Conservation (phyloP, 2,888 invertebrate genomes). For the Eristalis tenax region DNA sequence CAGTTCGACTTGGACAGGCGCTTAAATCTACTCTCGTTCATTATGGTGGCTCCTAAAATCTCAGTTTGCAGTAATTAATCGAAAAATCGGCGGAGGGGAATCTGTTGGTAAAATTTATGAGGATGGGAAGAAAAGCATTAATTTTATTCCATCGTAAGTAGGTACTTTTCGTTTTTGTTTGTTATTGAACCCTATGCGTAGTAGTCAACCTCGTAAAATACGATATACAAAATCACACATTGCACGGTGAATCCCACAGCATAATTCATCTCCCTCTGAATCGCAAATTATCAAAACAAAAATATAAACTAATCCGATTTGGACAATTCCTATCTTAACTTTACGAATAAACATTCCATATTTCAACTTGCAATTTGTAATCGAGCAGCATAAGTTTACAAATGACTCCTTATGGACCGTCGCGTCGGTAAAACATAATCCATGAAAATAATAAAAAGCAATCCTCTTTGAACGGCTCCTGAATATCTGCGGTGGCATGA, state of each 20-base stretch:
- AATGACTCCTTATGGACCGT: constrained; percentile 43
- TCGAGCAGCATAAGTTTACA: constrained; percentile 34
- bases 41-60: too few relatives aligned
- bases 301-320: constrained; percentile 50
- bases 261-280: background rate
- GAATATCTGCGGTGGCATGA: constrained; percentile 26
- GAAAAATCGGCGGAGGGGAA: too few relatives aligned
- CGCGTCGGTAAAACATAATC: constrained; percentile 10
- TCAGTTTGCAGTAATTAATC: too few relatives aligned
- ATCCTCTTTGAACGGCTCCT: constrained; percentile 14
- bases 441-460: constrained; percentile 39
- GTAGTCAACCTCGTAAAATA: too few relatives aligned
- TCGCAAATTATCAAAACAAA: background rate
- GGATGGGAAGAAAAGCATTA: too few relatives aligned
- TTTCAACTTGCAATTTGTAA: constrained; percentile 13
- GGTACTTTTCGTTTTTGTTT: too few relatives aligned
- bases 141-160: too few relatives aligned
- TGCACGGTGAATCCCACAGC: background rate
- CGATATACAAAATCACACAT: too few relatives aligned
- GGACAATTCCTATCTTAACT: constrained; percentile 34
- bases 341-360: constrained; percentile 25
- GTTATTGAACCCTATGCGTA: too few relatives aligned
- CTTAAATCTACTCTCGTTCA: too few relatives aligned
- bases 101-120: too few relatives aligned
- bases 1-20: too few relatives aligned